phyloP scores from a whole-genome alignment of 1,140 invertebrate species.

The Hyphantria cunea region DNA sequence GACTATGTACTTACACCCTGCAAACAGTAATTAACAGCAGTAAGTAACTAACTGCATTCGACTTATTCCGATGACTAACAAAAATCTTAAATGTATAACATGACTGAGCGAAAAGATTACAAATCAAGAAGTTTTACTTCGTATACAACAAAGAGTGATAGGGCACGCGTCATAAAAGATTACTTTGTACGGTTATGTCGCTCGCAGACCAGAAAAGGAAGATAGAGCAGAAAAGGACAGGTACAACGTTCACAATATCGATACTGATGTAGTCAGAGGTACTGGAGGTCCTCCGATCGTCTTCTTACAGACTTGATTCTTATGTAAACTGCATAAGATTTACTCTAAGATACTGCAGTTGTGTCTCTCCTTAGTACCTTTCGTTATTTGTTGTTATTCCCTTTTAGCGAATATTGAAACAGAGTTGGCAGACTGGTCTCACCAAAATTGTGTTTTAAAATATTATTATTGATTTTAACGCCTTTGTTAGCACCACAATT shows the following conservation, averaged over 20 bases:
- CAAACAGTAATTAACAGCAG: no score
- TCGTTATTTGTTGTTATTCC: constrained; percentile 24
- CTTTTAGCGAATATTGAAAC: constrained; percentile 25
- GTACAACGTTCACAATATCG: background rate
- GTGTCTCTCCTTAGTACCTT: constrained; percentile 3
- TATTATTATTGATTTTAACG: no score
- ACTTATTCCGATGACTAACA: no score
- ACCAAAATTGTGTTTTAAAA: background rate
- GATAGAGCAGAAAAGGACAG: constrained; percentile 15
- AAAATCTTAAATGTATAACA: no score
- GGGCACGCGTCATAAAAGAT: constrained; percentile 9
- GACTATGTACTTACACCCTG: constrained; percentile 5
- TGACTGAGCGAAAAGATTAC: no score
- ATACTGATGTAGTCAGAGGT: constrained; percentile 15
- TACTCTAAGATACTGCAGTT: constrained; percentile 7
- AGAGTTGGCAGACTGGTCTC: background rate
- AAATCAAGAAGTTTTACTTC: no score
- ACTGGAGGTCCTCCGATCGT: constrained; percentile 12
- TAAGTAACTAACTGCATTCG: no score
- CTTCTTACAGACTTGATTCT: background rate
- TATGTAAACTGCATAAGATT: constrained; percentile 11
- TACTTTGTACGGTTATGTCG: constrained; percentile 13
- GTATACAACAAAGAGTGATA: no score
- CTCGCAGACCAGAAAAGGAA: constrained; percentile 13
- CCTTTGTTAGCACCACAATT: no score